These are phyloP conservation scores for Eriosoma lanigerum DNA, from an alignment of 1,140 invertebrate species.

Conservation along the genomic window DNA sequence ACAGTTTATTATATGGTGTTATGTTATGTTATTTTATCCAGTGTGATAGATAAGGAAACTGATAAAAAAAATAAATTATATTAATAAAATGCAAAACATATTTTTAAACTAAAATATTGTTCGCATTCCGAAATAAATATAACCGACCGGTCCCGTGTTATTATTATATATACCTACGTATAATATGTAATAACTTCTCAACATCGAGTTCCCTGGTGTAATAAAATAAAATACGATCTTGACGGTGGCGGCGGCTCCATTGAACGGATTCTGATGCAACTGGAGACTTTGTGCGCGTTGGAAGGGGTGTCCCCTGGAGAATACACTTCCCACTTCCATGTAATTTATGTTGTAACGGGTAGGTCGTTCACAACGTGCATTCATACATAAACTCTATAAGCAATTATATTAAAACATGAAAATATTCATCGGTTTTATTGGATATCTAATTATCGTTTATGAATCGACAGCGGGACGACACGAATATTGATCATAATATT, in stretches of 20 bases:
- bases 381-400: background rate
- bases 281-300: background rate
- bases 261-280: constrained; percentile 44
- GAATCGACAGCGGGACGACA: no score
- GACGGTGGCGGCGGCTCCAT: background rate
- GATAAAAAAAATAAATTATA: no score
- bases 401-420: constrained; percentile 23
- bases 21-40: no score
- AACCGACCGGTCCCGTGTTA: constrained; percentile 12
- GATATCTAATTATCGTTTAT: background rate
- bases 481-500: no score
- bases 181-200: constrained; percentile 14
- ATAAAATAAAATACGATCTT: constrained; percentile 42
- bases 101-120: background rate
- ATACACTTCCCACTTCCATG: constrained; percentile 20
- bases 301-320: constrained; percentile 10
- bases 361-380: background rate
- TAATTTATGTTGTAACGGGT: constrained; percentile 31
- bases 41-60: no score
- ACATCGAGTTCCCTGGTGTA: constrained; percentile 28
- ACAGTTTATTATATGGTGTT: no score
- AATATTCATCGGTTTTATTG: constrained; percentile 4
- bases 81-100: background rate
- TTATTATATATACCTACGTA: background rate
- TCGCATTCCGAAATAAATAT: constrained; percentile 20